These are phyloP conservation scores for Drosophila maculinotata DNA, from an alignment of 2,888 invertebrate genomes.

Conservation along the genomic window DNA sequence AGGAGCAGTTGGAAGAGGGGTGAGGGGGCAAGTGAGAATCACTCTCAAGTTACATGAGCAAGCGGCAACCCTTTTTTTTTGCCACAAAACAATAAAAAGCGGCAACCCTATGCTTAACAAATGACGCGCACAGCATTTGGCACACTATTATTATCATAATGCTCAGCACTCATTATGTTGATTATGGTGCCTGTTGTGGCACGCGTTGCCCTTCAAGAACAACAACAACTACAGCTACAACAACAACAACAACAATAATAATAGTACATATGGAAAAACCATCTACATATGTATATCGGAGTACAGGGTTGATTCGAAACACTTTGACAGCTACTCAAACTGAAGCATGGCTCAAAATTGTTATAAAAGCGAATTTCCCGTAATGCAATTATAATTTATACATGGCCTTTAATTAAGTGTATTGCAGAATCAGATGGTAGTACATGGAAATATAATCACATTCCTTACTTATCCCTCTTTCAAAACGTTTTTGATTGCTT, in stretches of 20 bases:
- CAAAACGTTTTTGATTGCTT: no score
- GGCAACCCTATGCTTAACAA: slow-evolving; percentile 51
- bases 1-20: neutral
- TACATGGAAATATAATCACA: neutral
- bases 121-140: slow-evolving; percentile 54
- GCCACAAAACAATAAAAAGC: neutral
- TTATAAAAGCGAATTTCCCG: neutral
- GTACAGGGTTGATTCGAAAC: slow-evolving; percentile 34
- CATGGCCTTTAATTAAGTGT: slow-evolving; percentile 3
- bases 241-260: slow-evolving; percentile 6
- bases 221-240: slow-evolving; percentile 5
- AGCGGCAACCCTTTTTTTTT: slow-evolving; percentile 46
- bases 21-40: slow-evolving; percentile 5
- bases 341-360: neutral
- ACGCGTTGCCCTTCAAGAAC: slow-evolving; percentile 44
- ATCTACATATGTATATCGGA: neutral
- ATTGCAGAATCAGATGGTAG: neutral
- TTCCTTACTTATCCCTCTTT: neutral
- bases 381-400: slow-evolving; percentile 29
- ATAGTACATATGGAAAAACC: slow-evolving; percentile 6
- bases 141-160: slow-evolving; percentile 73
- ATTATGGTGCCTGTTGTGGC: slow-evolving; percentile 52
- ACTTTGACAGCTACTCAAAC: slow-evolving; percentile 32
- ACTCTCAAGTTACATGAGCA: slow-evolving; percentile 20
- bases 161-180: slow-evolving; percentile 58